phyloP scores from a whole-genome alignment of 2,797 vertebrate genomes.

The Molossus alvarezi region DNA sequence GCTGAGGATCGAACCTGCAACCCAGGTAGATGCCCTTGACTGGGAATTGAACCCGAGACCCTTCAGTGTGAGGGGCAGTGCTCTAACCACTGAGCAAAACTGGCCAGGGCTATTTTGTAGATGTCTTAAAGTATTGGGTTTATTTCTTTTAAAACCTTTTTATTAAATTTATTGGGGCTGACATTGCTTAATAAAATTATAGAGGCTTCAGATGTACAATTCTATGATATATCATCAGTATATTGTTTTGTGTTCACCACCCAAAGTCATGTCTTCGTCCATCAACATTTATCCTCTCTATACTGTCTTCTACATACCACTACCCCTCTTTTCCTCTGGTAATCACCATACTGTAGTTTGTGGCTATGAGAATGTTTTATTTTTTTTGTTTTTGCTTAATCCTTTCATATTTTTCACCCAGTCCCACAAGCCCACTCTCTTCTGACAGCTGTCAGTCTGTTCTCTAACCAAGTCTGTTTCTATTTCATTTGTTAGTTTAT shows the following conservation, averaged over 20 bases:
- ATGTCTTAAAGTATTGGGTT: conserved; percentile 47
- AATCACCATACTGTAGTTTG: background rate
- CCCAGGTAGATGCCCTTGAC: no score
- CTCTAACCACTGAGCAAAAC: no score
- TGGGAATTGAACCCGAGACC: no score
- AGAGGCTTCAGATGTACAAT: background rate
- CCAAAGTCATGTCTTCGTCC: background rate
- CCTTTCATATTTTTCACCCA: background rate
- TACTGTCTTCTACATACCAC: background rate
- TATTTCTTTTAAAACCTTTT: background rate
- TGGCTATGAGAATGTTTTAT: background rate
- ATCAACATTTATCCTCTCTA: background rate
- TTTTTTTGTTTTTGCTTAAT: background rate
- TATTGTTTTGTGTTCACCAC: background rate
- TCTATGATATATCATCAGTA: background rate
- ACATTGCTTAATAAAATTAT: background rate
- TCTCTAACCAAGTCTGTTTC: background rate
- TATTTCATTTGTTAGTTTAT: background rate
- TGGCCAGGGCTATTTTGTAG: background rate
- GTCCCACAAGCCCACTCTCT: background rate
- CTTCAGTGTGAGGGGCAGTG: no score
- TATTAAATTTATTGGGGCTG: background rate
- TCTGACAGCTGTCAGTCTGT: background rate
- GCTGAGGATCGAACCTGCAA: no score
- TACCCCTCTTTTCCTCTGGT: background rate